A percentile compares a stretch with the other conserved stretches of the same genome.
These are phyloP conservation scores for Stratiolaelaps scimitus DNA, from an alignment of 1,140 invertebrate genomes.

Conservation along the genomic window DNA sequence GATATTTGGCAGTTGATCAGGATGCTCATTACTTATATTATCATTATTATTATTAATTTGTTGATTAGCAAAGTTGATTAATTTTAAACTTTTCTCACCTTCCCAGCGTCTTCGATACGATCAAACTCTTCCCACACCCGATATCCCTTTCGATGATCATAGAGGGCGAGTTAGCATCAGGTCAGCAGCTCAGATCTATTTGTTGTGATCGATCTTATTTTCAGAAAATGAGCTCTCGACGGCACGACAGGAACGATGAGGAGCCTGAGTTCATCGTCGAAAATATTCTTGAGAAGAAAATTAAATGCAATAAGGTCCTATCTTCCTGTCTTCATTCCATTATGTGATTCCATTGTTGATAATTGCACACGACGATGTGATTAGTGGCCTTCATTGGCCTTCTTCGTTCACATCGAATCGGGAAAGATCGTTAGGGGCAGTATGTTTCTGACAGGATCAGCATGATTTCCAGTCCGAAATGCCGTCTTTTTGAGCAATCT, in stretches of 20 bases:
- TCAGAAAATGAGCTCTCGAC: slow-evolving; percentile 19
- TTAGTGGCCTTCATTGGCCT: neutral
- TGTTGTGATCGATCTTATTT: neutral
- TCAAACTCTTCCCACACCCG: too few relatives aligned
- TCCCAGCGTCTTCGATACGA: too few relatives aligned
- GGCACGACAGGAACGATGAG: slow-evolving; percentile 20
- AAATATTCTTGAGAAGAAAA: slow-evolving; percentile 28
- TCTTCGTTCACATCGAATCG: neutral
- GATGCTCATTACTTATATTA: too few relatives aligned
- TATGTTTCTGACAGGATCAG: neutral
- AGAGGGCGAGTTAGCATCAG: too few relatives aligned
- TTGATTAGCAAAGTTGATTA: too few relatives aligned
- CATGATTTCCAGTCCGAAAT: neutral
- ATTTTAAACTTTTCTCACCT: too few relatives aligned
- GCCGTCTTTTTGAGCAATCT: neutral
- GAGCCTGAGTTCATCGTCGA: slow-evolving; percentile 26
- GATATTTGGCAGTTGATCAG: too few relatives aligned
- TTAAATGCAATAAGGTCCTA: slow-evolving; percentile 13
- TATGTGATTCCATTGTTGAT: neutral
- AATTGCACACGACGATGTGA: neutral
- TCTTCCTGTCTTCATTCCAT: neutral
- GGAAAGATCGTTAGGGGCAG: neutral
- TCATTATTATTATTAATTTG: too few relatives aligned
- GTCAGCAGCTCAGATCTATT: slow-evolving; percentile 8
- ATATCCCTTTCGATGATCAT: too few relatives aligned